phyloP scores from a whole-genome alignment of 2,797 vertebrate genomes.

The Remorina albescens region DNA sequence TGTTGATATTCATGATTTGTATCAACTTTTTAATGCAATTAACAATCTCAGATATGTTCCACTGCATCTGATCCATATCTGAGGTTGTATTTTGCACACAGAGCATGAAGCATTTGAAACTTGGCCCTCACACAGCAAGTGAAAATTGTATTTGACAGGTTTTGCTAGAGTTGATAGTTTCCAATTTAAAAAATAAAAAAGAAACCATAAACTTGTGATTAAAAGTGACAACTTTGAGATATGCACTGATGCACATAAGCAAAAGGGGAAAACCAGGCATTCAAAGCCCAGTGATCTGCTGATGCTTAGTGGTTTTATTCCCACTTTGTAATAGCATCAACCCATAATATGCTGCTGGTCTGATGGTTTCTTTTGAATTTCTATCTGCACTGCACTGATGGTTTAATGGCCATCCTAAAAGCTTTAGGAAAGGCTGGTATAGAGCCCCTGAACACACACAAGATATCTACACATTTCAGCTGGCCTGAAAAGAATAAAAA shows the following conservation, averaged over 20 bases:
- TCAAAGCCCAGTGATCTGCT: not conserved
- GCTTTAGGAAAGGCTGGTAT: slow-evolving; percentile 29
- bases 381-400: slow-evolving; percentile 26
- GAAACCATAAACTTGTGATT: not conserved
- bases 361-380: slow-evolving; percentile 13
- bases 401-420: slow-evolving; percentile 56
- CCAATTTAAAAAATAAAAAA: slow-evolving; percentile 24
- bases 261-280: not conserved
- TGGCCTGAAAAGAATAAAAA: not conserved
- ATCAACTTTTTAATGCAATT: not conserved
- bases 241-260: not conserved
- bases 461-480: slow-evolving; percentile 26
- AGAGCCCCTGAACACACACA: slow-evolving; percentile 31
- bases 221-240: slow-evolving; percentile 6
- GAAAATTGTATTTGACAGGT: slow-evolving; percentile 7
- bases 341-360: slow-evolving; percentile 5
- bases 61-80: not conserved
- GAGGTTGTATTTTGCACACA: slow-evolving; percentile 3
- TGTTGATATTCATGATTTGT: not conserved
- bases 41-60: not conserved
- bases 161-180: not conserved
- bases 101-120: not conserved
- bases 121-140: not conserved
- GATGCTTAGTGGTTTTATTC: slow-evolving; percentile 25
- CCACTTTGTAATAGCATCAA: slow-evolving; percentile 12